A percentile compares a stretch with the other conserved stretches of the same genome.
phyloP scores from a whole-genome alignment of 1,140 invertebrate species.

The Cyclina sinensis region DNA sequence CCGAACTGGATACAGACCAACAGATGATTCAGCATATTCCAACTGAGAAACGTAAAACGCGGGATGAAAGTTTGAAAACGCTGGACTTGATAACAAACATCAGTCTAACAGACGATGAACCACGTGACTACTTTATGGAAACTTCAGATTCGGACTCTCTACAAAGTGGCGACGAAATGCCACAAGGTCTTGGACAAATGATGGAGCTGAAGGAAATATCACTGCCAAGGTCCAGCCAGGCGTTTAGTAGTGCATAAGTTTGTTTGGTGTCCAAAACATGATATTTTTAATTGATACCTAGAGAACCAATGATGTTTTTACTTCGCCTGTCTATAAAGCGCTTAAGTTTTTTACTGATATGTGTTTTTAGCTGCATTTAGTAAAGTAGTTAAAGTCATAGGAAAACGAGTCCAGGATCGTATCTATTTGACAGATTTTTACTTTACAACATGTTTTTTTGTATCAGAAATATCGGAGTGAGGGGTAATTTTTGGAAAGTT shows the following conservation, averaged over 20 bases:
- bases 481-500: no score
- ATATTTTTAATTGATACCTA: no score
- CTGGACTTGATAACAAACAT: conserved; percentile 83
- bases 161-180: conserved; percentile 69
- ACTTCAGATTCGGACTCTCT: conserved; percentile 74
- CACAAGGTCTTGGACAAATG: conserved; percentile 64
- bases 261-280: no score
- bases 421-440: no score
- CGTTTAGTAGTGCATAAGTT: conserved; percentile 39
- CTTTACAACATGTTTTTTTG: no score
- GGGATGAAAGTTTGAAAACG: conserved; percentile 74
- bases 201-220: conserved; percentile 74
- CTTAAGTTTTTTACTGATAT: no score
- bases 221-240: conserved; percentile 28
- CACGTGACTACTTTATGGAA: conserved; percentile 75
- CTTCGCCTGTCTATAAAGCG: no score
- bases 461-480: no score
- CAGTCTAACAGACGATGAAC: conserved; percentile 77
- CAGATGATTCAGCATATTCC: conserved; percentile 80
- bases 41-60: conserved; percentile 70
- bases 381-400: no score
- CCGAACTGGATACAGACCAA: conserved; percentile 78
- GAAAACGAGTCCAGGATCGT: no score
- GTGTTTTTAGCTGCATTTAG: no score
- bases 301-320: no score